Evolutionary conservation across 2,113 vertebrate genomes (phyloP).

Genomic region (Raphicerus campestris): DNA sequence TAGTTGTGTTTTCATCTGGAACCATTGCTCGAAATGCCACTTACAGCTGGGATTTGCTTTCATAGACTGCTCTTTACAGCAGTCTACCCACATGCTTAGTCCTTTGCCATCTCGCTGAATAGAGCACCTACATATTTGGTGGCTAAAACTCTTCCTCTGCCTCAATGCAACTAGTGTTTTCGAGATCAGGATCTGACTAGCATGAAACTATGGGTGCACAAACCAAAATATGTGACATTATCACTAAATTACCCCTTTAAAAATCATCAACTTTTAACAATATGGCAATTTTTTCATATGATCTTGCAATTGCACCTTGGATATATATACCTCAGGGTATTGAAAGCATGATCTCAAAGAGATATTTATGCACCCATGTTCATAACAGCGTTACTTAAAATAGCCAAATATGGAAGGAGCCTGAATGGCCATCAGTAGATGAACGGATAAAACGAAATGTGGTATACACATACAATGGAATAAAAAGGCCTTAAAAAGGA

Average conservation of each 20-base stretch:
- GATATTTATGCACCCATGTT: not conserved
- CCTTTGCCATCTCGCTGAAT: not conserved
- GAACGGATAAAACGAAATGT: not conserved
- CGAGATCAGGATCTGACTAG: not conserved
- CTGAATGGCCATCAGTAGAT: not conserved
- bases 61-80: not conserved
- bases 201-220: not conserved
- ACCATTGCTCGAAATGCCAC: not conserved
- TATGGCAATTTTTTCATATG: not conserved
- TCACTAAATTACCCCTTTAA: not conserved
- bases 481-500: not conserved
- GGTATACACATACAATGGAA: not conserved
- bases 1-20: not conserved
- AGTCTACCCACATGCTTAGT: not conserved
- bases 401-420: not conserved
- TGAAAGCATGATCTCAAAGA: not conserved
- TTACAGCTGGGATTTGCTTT: conserved; percentile 4
- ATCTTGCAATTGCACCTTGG: not conserved
- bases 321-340: not conserved
- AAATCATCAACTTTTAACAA: not conserved
- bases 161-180: not conserved
- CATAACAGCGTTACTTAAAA: not conserved
- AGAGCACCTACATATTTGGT: not conserved
- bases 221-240: not conserved
- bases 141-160: not conserved